Conservation (phyloP, 2,113 vertebrate genomes). For the Aphyosemion australe region DNA sequence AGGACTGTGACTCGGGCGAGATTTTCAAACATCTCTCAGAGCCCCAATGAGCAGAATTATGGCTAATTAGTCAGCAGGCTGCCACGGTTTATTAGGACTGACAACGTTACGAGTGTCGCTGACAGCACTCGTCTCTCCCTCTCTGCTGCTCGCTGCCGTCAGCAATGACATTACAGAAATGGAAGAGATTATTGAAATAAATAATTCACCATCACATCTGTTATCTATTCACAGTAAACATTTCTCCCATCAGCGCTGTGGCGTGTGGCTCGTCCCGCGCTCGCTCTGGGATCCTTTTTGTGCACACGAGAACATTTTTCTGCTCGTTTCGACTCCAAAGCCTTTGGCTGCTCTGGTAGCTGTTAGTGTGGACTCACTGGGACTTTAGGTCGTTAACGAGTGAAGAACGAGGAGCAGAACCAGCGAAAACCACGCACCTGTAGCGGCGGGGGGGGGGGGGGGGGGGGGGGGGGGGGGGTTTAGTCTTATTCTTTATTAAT, state of each 20-base stretch:
- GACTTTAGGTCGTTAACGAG: no score
- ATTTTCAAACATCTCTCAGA: constrained; percentile 58
- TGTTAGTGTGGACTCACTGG: no score
- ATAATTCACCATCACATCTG: constrained; percentile 55
- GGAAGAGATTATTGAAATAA: constrained; percentile 48
- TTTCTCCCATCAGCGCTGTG: constrained; percentile 27
- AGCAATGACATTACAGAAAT: constrained; percentile 42
- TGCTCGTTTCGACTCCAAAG: no score
- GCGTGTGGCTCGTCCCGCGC: constrained; percentile 13
- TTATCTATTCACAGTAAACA: constrained; percentile 49
- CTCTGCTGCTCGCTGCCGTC: constrained; percentile 21
- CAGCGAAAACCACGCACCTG: no score
- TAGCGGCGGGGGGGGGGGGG: no score
- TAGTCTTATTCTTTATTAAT: no score
- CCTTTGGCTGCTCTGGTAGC: not conserved
- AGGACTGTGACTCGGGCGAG: constrained; percentile 49
- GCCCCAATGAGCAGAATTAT: constrained; percentile 66
- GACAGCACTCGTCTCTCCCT: constrained; percentile 46
- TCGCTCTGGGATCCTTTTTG: no score
- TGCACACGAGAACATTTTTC: no score
- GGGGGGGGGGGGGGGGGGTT: no score
- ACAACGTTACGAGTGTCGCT: constrained; percentile 62
- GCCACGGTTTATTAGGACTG: constrained; percentile 69
- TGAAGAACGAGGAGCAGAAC: no score
- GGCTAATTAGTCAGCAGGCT: constrained; percentile 74